Base-by-base conservation (phyloP, 2,113 vertebrate genomes). In the Crocuta crocuta region DNA sequence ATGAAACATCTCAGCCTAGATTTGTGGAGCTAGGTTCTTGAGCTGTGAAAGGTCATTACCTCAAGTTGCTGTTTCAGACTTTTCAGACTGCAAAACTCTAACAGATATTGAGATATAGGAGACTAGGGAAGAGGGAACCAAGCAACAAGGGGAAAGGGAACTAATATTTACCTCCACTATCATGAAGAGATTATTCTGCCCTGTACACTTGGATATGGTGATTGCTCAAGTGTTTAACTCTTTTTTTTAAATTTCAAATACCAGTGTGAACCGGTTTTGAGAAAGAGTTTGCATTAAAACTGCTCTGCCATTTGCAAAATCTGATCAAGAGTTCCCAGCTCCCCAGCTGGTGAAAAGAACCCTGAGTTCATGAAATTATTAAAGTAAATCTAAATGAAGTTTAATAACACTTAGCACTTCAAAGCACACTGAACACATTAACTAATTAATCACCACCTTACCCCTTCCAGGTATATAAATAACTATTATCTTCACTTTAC, bases 391-490 rank as follows among this genome's bases (percentile, higher is more conserved):
- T 93, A 98, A 97, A 98, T 92, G 92, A 96, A 87, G 55, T 55
- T 95, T 98, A 98, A 97, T 96, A 97, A 66, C 87, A 68, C 95
- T 96, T 94, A 97, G 88, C 76, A 81, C 96, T 97, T 95, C 92
- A 97, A 95, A 93, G 96, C 71, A 39, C 76, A 66, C 61, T 65
- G 53, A 93, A 80, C 24, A 24, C 87, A 94, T 98, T 96, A 97
- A 94, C 97, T 97, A 98, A 98, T 98, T 97, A 97, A 97, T 96
- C 83, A 71, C 93, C 88, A 70, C 83, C 86, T 89, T 80, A 50
- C 28, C 94, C 95, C 96, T 96, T 50, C 83, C 53, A 97, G 98
- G 96, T 89, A 96, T 78, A 93, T 78, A 98, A 97, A 94, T 66
- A 88, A 92, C 86, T 74, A 94, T 95, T 97, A 98, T 85, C 82